Evolutionary conservation across 2,113 vertebrate species (phyloP), one percentile per base, ranked within the genome.

Genomic region (Nycticryphes semicollaris): DNA sequence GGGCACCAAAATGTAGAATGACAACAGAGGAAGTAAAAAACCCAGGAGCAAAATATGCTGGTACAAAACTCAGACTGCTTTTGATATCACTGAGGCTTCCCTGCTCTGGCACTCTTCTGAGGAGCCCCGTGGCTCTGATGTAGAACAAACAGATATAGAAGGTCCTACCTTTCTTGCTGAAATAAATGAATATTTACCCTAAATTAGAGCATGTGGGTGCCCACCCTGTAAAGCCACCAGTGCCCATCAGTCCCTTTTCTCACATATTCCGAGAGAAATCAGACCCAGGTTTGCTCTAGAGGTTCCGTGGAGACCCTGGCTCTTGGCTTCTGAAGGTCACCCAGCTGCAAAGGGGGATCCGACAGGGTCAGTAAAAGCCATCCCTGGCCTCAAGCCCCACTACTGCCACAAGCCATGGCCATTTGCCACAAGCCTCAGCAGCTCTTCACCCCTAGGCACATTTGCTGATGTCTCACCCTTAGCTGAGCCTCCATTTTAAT

Each of bases 321-420:
- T 69, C 5, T 48, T 39, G 45, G 23, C 17, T 43, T 75, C 35
- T 37, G 57, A 37, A 18, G 4, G 9, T 53, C 1, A 1, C 41
- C 9, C 1, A 12, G 2, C 16, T 1, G 1, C 31, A 47, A 30
- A 50, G 8, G 5, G 4, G 9, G n/a, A n/a, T 59, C 35, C 4
- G 2, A 8, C 31, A 79, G 39, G 33, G 73, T 9, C 62, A 90
- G 3, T 66, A 33, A 51, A 73, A 79, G 3, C 33, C 18, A 33
- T 12, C 25, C 33, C 48, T 43, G 43, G 17, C 48, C 56, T 59
- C 3, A 0, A 76, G 45, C 8, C 33, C 54, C 24, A 17, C 1
- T 11, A 35, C 10, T 0, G 0, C 24, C 33, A 43, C 31, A 9
- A 17, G 9, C 14, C 35, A 21, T 28, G 59, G 20, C 5, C 47